These are phyloP conservation scores for Forbesichthys papilliferus DNA, from an alignment of 2,113 vertebrate species.

Conservation along the genomic window DNA sequence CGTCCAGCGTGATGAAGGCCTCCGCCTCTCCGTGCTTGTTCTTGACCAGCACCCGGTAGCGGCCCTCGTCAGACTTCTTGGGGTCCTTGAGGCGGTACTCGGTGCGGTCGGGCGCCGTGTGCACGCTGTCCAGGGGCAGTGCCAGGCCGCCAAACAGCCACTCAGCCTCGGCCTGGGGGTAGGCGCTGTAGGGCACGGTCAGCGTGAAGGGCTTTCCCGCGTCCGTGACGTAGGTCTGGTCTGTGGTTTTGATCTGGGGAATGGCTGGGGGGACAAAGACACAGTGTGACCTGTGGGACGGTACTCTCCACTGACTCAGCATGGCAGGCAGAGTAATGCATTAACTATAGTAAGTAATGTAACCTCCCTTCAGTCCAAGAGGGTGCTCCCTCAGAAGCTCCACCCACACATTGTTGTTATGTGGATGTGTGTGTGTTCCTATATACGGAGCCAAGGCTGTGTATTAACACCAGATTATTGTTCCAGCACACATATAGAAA, in stretches of 20 bases:
- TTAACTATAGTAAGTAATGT: no score
- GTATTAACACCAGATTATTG: no score
- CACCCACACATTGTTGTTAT: no score
- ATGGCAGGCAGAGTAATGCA: no score
- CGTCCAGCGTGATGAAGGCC: slow-evolving; percentile 89
- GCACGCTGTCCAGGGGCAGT: slow-evolving; percentile 85
- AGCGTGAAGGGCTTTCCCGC: slow-evolving; percentile 91
- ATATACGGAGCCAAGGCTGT: no score
- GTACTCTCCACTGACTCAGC: no score
- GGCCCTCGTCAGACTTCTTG: slow-evolving; percentile 86
- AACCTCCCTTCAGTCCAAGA: no score
- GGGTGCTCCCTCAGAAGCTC: no score
- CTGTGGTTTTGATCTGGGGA: slow-evolving; percentile 92
- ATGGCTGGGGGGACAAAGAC: slow-evolving; percentile 73
- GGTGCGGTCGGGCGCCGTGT: slow-evolving; percentile 86
- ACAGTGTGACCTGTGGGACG: no score
- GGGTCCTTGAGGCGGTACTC: slow-evolving; percentile 89
- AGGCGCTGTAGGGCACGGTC: slow-evolving; percentile 91
- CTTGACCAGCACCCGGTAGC: slow-evolving; percentile 87
- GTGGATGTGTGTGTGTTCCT: no score
- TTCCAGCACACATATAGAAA: no score
- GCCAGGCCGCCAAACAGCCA: slow-evolving; percentile 83
- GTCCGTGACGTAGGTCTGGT: slow-evolving; percentile 93
- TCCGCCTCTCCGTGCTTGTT: slow-evolving; percentile 96
- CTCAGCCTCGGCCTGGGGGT: slow-evolving; percentile 92